Evolutionary conservation across 2,888 invertebrate species (phyloP).

Genomic region (Spodoptera littoralis): DNA sequence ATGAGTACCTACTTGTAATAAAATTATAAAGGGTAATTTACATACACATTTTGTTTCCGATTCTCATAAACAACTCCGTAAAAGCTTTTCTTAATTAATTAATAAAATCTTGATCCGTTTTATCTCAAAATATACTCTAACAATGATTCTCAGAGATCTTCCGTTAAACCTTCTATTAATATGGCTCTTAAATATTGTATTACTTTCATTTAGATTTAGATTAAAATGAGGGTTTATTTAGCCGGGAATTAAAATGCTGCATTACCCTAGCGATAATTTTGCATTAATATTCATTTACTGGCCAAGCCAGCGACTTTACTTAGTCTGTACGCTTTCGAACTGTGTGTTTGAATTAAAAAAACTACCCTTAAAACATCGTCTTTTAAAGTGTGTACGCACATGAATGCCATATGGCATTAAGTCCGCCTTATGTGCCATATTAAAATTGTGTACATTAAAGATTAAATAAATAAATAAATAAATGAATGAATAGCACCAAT

Average conservation of each 20-base stretch:
- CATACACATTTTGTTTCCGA: conserved; percentile 33
- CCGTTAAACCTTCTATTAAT: conserved; percentile 32
- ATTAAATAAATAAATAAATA: too few relatives aligned
- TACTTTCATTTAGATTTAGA: conserved; percentile 42
- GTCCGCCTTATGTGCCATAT: too few relatives aligned
- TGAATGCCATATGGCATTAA: too few relatives aligned
- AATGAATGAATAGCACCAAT: too few relatives aligned
- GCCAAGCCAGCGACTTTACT: conserved; percentile 49
- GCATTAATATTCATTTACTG: conserved; percentile 64
- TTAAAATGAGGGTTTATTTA: conserved; percentile 57
- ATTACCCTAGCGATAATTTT: conserved; percentile 57
- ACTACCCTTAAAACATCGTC: too few relatives aligned
- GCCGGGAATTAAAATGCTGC: conserved; percentile 63
- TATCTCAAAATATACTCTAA: conserved; percentile 39
- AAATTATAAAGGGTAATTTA: conserved; percentile 21
- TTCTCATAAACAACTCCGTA: conserved; percentile 25
- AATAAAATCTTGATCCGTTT: conserved; percentile 46
- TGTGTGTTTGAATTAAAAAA: too few relatives aligned
- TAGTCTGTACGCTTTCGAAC: background rate
- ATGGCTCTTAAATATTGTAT: conserved; percentile 38
- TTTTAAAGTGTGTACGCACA: too few relatives aligned
- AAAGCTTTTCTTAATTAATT: conserved; percentile 45
- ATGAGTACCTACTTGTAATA: conserved; percentile 1
- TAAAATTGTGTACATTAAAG: too few relatives aligned
- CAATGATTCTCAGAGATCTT: conserved; percentile 44